Base-by-base conservation (phyloP, 2,888 invertebrate species). In the Resseliella maxima region DNA sequence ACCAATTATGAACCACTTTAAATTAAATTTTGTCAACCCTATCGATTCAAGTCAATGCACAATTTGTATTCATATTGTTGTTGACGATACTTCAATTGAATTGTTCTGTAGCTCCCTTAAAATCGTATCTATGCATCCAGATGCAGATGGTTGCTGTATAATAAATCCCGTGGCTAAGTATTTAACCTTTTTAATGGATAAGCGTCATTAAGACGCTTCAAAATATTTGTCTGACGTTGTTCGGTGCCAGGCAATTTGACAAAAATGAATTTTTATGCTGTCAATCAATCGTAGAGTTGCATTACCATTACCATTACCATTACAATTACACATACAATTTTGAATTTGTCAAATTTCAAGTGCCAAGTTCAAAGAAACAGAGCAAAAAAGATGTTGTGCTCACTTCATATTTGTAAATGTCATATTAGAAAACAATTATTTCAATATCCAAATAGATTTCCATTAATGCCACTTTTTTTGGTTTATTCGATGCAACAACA, bases 1-100 rank as follows among this genome's bases (percentile, higher is more conserved):
- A 72, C 72, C 72, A 72, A 72, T 72, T 72, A 72, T 72, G 31
- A 72, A 72, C 72, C 72, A 72, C 72, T 72, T 72, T 72, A 35
- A 72, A 72, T 72, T 72, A 72, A 72, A 31, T 31, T 50, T 31
- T 72, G 59, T 72, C 72, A 72, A 72, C 72, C 72, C 72, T 35
- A 72, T 72, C 72, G 35, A 72, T 72, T 6, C 0, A 72, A 72
- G 72, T 72, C 72, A 72, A 8, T 31, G 72, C 72, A 15, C 72
- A 72, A 72, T 72, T 72, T 72, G 72, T 72, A 59, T 59, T n/a
- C 24, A 8, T 31, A 35, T 72, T 5, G 12, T 72, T 41, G 41
- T 12, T 12, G 41, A 41, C 6, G 6, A 41, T n/a, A n/a, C n/a
- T n/a, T n/a, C n/a, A n/a, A 50, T 18, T 50, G 2, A 50, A 18